phyloP scores from a whole-genome alignment of 2,888 invertebrate genomes.

The Erebia ligea region DNA sequence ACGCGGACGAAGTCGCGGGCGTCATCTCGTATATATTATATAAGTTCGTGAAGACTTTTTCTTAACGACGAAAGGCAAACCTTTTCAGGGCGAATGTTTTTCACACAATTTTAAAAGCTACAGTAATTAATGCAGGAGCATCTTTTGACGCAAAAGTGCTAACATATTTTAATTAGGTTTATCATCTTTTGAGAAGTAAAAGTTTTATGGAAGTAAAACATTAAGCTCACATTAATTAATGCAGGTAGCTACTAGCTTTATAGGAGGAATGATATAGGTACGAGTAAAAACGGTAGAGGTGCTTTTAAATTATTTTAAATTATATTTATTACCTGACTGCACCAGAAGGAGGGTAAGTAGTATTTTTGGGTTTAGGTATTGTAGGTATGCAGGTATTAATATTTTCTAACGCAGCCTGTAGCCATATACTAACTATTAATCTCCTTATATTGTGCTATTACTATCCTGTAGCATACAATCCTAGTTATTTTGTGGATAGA shows the following conservation, averaged over 20 bases:
- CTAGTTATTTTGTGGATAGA: too few species aligned
- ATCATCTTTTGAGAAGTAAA: slow-evolving; percentile 11
- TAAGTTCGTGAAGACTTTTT: slow-evolving; percentile 1
- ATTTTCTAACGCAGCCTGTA: not conserved
- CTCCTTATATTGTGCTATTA: too few species aligned
- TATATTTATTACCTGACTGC: not conserved
- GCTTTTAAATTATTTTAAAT: not conserved
- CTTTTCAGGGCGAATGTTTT: slow-evolving; percentile 11
- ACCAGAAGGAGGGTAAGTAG: too few species aligned
- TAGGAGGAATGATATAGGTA: not conserved
- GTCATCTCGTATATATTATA: too few species aligned
- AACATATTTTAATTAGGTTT: slow-evolving; percentile 17
- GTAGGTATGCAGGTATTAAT: not conserved
- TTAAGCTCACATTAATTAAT: not conserved
- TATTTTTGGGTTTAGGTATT: not conserved
- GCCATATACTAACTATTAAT: too few species aligned
- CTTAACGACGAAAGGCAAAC: not conserved
- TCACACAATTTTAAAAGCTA: slow-evolving; percentile 5
- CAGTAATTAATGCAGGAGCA: slow-evolving; percentile 23
- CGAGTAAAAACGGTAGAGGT: not conserved
- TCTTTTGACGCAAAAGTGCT: slow-evolving; percentile 12
- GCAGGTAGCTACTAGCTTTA: not conserved
- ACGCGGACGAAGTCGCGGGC: too few species aligned
- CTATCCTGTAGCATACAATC: too few species aligned
- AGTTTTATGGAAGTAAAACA: slow-evolving; percentile 12